Evolutionary conservation across 2,888 invertebrate species (phyloP).

Genomic region (Tiliacea aurago): DNA sequence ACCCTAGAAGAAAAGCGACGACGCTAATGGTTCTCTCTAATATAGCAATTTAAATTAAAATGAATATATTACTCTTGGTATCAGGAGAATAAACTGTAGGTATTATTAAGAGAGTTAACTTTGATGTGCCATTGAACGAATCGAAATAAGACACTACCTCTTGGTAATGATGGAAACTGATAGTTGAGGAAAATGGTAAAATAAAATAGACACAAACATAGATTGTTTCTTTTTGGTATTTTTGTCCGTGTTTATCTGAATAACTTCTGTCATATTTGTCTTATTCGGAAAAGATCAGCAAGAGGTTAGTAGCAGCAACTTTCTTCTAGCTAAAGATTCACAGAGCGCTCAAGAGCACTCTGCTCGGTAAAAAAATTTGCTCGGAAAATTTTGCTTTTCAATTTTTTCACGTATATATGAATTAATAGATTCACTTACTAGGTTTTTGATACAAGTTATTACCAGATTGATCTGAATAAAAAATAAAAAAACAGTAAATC

Average conservation of each 20-base stretch:
- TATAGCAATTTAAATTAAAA: slow-evolving; percentile 65
- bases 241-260: neutral
- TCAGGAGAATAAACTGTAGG: slow-evolving; percentile 37
- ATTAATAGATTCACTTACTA: neutral
- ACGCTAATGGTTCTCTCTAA: slow-evolving; percentile 55
- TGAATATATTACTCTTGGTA: slow-evolving; percentile 58
- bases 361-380: neutral
- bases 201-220: neutral
- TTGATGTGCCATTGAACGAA: slow-evolving; percentile 44
- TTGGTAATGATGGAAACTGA: slow-evolving; percentile 11
- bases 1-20: slow-evolving; percentile 49
- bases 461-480: neutral
- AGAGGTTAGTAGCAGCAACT: neutral
- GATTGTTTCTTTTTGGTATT: neutral
- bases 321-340: neutral
- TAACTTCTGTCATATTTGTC: neutral
- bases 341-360: no score
- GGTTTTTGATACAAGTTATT: neutral
- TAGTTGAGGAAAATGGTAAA: slow-evolving; percentile 6
- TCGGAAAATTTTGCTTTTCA: no score
- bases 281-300: neutral
- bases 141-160: slow-evolving; percentile 19
- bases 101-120: slow-evolving; percentile 51
- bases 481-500: neutral
- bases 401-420: no score